Base-by-base conservation (phyloP, 2,888 invertebrate genomes). In the Acheta domesticus region DNA sequence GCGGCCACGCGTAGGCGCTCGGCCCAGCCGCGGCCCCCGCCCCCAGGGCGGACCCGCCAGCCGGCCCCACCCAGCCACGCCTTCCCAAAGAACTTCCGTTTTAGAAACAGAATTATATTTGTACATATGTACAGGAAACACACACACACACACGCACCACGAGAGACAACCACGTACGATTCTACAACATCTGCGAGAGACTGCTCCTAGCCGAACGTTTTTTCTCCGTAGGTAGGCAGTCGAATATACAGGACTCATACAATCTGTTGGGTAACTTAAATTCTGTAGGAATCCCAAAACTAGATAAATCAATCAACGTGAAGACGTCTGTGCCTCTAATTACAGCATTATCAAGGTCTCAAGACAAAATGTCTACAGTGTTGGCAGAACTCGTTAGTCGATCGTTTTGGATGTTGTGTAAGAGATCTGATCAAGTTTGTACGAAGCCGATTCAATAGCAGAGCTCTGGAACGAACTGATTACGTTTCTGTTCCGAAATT, bases 251-350 rank as follows among this genome's bases (percentile, higher is more conserved):
- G 12, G 11, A 62, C 62, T n/a, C 62, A n/a, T 11, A 62, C n/a
- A 5, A 62, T 12, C 62, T 62, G 14, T 62, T n/a, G n/a, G 14
- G 12, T n/a, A 16, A n/a, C n/a, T 62, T n/a, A 4, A 62, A 62
- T 62, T 14, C 62, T 5, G 62, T 62, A 62, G n/a, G 11, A 62
- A 62, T 19, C n/a, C 16, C 16, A 62, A n/a, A 19, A 14, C 62
- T 62, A 14, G 62, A 62, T n/a, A 62, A 62, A 5, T 62, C 62
- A 62, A 19, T 62, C n/a, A 62, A 62, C n/a, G 62, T 62, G 62
- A 62, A 62, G 62, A 62, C 14, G n/a, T 62, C 62, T 62, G 62
- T 62, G 62, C 62, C 62, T 62, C 62, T 62, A n/a, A 62, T 62
- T 14, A 62, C 14, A 62, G 16, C 14, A 62, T 14, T 16, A 19